Conservation (phyloP, 2,888 invertebrate genomes). For the Ommatoiulus sabulosus region DNA sequence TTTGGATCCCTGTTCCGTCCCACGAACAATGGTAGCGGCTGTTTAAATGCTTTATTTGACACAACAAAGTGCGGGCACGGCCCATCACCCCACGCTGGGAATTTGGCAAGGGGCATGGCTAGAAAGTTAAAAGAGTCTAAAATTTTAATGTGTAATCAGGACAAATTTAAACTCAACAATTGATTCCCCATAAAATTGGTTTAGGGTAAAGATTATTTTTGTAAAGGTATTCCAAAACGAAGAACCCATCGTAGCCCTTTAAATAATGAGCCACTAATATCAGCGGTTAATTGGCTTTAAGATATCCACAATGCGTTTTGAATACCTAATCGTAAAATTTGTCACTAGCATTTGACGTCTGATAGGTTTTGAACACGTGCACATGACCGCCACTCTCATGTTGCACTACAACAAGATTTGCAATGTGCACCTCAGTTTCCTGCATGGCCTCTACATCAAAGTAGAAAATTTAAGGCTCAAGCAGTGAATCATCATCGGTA, state of each 20-base stretch:
- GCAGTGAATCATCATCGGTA: too few relatives aligned
- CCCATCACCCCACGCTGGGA: too few relatives aligned
- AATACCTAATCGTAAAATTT: neutral
- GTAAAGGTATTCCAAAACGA: neutral
- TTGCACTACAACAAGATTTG: neutral
- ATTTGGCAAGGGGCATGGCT: neutral
- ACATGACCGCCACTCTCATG: neutral
- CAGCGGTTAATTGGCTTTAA: neutral
- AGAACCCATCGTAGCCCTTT: neutral
- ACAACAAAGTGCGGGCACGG: too few relatives aligned
- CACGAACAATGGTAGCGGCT: too few relatives aligned
- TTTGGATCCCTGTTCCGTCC: too few relatives aligned
- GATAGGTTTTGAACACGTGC: neutral
- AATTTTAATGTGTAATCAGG: neutral
- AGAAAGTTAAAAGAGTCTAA: slow-evolving; percentile 42
- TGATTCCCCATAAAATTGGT: neutral
- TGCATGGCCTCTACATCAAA: neutral
- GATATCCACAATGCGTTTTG: neutral
- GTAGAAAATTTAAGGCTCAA: neutral
- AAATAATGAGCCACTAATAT: neutral
- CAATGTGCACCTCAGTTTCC: neutral
- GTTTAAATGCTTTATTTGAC: too few relatives aligned
- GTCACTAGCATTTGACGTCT: neutral
- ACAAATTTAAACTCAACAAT: neutral
- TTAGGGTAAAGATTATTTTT: neutral